Conservation (phyloP, 2,888 invertebrate genomes). For the Agrochola circellaris region DNA sequence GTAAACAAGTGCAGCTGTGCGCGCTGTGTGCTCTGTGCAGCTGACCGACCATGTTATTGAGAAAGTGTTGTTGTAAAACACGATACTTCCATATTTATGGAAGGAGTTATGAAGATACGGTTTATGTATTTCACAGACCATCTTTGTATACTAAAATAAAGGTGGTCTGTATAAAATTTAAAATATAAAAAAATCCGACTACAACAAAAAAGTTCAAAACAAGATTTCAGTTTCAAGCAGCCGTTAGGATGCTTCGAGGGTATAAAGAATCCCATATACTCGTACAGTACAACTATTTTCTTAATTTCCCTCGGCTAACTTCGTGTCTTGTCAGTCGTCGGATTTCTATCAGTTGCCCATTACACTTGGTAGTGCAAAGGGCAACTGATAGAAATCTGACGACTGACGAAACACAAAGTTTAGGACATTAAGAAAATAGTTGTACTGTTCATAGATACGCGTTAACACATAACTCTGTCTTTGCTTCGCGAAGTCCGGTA, state of each 20-base stretch:
- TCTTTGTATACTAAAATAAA: not conserved
- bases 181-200: not conserved
- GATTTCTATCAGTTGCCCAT: too few relatives aligned
- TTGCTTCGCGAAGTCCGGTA: not conserved
- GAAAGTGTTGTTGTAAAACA: conserved; percentile 3
- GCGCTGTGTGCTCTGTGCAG: conserved; percentile 17
- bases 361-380: too few relatives aligned
- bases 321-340: too few relatives aligned
- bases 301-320: too few relatives aligned
- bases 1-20: conserved; percentile 57
- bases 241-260: not conserved
- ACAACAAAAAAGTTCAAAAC: not conserved
- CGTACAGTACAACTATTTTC: too few relatives aligned
- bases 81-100: conserved; percentile 23
- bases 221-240: not conserved
- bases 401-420: too few relatives aligned
- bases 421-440: too few relatives aligned
- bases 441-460: not conserved
- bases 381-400: too few relatives aligned
- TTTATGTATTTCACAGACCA: too few relatives aligned
- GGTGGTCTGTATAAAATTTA: not conserved
- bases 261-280: not conserved
- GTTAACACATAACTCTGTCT: not conserved
- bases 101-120: conserved; percentile 10
- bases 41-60: conserved; percentile 32